Conservation (phyloP, 2,888 invertebrate genomes). For the Dasysyrphus tricinctus region DNA sequence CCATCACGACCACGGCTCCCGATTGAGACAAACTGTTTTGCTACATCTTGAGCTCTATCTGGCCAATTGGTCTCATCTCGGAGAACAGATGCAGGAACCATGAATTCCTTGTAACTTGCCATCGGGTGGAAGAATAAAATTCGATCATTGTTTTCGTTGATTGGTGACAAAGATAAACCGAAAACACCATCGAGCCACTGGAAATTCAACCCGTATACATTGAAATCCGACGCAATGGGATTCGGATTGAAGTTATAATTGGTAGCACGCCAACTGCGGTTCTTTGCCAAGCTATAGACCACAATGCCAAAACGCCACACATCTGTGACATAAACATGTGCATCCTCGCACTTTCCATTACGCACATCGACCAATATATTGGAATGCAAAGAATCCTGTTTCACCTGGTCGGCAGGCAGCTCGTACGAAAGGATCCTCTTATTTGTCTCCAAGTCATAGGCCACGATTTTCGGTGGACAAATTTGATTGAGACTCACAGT, state of each 20-base stretch:
- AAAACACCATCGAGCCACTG: constrained; percentile 93
- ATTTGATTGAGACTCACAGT: constrained; percentile 87
- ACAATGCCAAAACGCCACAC: constrained; percentile 86
- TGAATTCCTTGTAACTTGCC: constrained; percentile 91
- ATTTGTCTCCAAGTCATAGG: constrained; percentile 89
- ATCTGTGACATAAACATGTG: constrained; percentile 87
- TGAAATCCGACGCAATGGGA: constrained; percentile 87
- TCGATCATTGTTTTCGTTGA: constrained; percentile 84
- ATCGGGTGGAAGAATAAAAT: constrained; percentile 91
- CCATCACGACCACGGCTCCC: constrained; percentile 86
- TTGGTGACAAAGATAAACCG: constrained; percentile 88
- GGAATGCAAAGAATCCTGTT: constrained; percentile 87
- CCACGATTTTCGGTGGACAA: constrained; percentile 89
- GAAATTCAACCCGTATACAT: constrained; percentile 89
- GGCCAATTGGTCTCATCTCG: constrained; percentile 85
- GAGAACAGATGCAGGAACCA: constrained; percentile 87
- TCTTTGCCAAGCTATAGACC: constrained; percentile 81
- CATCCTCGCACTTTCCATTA: constrained; percentile 85
- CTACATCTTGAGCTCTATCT: constrained; percentile 79
- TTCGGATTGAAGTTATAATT: constrained; percentile 82
- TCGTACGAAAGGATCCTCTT: constrained; percentile 86
- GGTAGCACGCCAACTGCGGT: constrained; percentile 82
- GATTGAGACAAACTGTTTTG: constrained; percentile 80
- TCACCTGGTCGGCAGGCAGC: constrained; percentile 87
- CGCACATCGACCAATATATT: constrained; percentile 85